A percentile compares a stretch with the other conserved stretches of the same genome.
These are phyloP conservation scores for Bimastos eiseni DNA, from an alignment of 2,888 invertebrate species.

Conservation along the genomic window DNA sequence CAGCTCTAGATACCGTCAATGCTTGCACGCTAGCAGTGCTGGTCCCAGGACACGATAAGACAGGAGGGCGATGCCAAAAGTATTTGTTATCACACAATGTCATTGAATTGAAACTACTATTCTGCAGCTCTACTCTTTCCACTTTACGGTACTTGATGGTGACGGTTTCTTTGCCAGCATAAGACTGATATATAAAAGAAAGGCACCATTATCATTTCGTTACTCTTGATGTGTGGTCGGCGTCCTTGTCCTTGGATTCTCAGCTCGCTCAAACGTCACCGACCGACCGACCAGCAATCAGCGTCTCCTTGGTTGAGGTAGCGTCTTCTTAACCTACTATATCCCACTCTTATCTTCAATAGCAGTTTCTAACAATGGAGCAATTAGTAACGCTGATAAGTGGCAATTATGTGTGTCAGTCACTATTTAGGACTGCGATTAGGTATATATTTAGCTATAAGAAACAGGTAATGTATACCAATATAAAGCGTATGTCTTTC, in stretches of 20 bases:
- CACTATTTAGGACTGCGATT: neutral
- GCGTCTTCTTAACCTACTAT: neutral
- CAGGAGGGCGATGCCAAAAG: too few relatives aligned
- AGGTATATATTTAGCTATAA: too few relatives aligned
- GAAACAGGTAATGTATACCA: neutral
- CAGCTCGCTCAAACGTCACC: neutral
- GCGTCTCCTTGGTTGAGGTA: neutral
- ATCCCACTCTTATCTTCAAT: neutral
- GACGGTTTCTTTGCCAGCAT: neutral
- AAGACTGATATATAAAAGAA: neutral
- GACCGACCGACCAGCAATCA: neutral
- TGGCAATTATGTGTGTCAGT: neutral
- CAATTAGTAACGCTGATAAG: neutral
- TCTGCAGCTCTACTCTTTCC: too few relatives aligned
- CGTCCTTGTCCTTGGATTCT: neutral
- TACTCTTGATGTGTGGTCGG: neutral
- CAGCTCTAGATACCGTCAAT: too few relatives aligned
- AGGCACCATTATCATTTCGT: neutral
- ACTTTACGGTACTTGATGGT: too few relatives aligned
- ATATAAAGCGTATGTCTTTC: neutral
- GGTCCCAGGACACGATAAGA: too few relatives aligned
- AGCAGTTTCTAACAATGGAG: neutral
- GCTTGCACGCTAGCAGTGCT: too few relatives aligned
- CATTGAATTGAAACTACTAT: too few relatives aligned
- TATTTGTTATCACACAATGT: too few relatives aligned